Base-by-base conservation (phyloP, 2,888 invertebrate species). In the Pilophorus perplexus region DNA sequence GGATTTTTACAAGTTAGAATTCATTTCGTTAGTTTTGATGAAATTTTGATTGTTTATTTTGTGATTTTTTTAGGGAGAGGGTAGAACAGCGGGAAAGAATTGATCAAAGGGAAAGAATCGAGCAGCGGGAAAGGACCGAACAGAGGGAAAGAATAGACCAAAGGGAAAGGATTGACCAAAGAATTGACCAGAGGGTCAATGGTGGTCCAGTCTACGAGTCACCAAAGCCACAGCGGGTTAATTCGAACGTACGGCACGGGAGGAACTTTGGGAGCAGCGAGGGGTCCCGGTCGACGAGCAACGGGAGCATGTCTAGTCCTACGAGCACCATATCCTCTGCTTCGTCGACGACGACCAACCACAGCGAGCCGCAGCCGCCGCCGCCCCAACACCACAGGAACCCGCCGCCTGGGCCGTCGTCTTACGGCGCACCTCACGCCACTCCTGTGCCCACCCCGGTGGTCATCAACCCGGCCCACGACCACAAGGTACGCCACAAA, bases 401-500 rank as follows among this genome's bases (percentile, higher is more conserved):
- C 20, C 42, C 59, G 25, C 27, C 52, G 0, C 33, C 52, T 14
- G 52, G 52, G 1, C 52, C 33, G 27, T 18, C 52, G 8, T 28
- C 28, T 12, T 52, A 52, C 14, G 46, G 46, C 16, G 27, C 52
- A 16, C 52, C 52, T 16, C 52, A 52, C 14, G 25, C 22, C 10
- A 25, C n/a, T 14, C 27, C 42, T 3, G 25, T 38, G 2, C n/a
- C 25, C 16, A 23, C 23, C n/a, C 25, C n/a, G 16, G 25, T 33
- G 23, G 59, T 59, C 4, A 27, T 40, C 8, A 40, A 18, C 8
- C 25, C 38, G 10, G 25, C 38, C 16, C 33, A 37, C 25, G 59
- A 59, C 10, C 59, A 59, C 59, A 59, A 59, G 18, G 46, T 46
- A n/a, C n/a, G n/a, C n/a, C n/a, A n/a, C n/a, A n/a, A n/a, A n/a